Evolutionary conservation across 2,797 vertebrate genomes (phyloP), one percentile per base, ranked within the genome.

Genomic region (Smutsia gigantea): DNA sequence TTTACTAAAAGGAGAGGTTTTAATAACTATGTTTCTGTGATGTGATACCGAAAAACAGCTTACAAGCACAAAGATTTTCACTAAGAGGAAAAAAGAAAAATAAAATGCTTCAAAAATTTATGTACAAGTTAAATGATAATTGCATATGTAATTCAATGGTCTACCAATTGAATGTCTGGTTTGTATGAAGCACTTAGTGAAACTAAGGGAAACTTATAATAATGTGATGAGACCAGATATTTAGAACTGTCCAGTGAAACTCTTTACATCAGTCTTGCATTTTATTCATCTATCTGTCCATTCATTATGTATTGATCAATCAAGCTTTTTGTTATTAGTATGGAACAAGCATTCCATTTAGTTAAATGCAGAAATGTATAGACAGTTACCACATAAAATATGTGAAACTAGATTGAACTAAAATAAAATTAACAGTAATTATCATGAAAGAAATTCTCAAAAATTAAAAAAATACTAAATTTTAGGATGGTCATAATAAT

Each of bases 101-200:
- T 66, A 39, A 97, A 83, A 89, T 23, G 27, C 3, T 84, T 90
- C 53, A 68, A 90, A 51, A 46, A 46, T 46, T 87, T 91, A 66
- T 37, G 18, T n/a, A 55, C 21, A 82, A 61, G 85, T 69, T 75
- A 42, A 21, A 71, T 87, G 29, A 82, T 25, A 61, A 8, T 55
- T 90, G 8, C 19, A 18, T 18, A 4, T 79, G 5, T 46, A 55
- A 2, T 90, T 84, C 85, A 71, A 49, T 46, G 11, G 2, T 77
- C 7, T 93, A 10, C 57, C n/a, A 79, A 2, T 17, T 92, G n/a
- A 81, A 66, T 90, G 4, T 51, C 27, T 72, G 18, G 4, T 34
- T 68, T 87, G 4, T 31, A 1, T 34, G 39, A 94, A 83, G 17
- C 19, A 77, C 25, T 74, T 59, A 83, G 29, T 69, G 4, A 96